Evolutionary conservation across 1,140 invertebrate species (phyloP).

Genomic region (Venustaconcha ellipsiformis): DNA sequence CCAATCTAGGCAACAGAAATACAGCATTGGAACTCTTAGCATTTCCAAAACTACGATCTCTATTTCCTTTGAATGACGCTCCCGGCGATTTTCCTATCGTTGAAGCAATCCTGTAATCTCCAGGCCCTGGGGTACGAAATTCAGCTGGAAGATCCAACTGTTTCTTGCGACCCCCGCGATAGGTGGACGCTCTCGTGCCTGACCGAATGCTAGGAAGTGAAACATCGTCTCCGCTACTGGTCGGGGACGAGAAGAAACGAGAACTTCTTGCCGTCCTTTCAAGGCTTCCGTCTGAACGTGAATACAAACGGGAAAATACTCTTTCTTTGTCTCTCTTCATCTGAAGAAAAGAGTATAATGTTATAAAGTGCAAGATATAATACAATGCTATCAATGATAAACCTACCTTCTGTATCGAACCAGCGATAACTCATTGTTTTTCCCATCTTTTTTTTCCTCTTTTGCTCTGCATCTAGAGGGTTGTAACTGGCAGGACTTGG

Average conservation of each 20-base stretch:
- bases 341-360: no score
- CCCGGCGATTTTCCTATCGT: conserved; percentile 32
- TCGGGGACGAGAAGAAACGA: conserved; percentile 6
- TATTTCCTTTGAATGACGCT: conserved; percentile 35
- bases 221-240: conserved; percentile 20
- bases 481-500: conserved; percentile 34
- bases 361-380: no score
- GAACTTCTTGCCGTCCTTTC: no score
- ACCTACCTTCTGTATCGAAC: conserved; percentile 44
- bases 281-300: conserved; percentile 18
- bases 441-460: conserved; percentile 9
- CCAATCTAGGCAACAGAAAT: conserved; percentile 37
- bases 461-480: not conserved
- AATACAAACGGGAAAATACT: conserved; percentile 11
- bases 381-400: not conserved
- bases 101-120: conserved; percentile 36
- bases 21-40: conserved; percentile 40
- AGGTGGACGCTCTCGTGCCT: conserved; percentile 11
- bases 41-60: conserved; percentile 32
- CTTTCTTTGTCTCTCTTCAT: no score
- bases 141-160: conserved; percentile 23
- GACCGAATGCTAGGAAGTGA: conserved; percentile 29
- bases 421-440: conserved; percentile 37
- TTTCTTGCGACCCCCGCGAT: conserved; percentile 16
- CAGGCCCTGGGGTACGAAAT: conserved; percentile 37